Percentiles rank a stretch among this genome's conserved stretches.
Conservation (phyloP, 2,797 vertebrate species). For the Gymnoscopelus braueri region DNA sequence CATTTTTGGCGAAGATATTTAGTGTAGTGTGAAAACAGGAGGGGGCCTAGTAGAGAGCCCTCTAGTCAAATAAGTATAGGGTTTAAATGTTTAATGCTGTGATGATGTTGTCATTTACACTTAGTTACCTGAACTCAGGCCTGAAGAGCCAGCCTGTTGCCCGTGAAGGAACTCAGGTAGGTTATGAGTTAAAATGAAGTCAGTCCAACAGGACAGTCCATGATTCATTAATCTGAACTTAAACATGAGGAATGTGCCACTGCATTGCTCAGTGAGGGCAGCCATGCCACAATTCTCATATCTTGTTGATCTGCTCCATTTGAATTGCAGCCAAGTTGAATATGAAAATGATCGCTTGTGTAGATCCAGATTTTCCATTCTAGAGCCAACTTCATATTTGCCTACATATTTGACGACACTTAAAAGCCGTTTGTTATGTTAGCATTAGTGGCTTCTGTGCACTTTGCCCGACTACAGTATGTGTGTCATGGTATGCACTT, state of each 20-base stretch:
- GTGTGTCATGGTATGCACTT: neutral
- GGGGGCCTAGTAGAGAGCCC: too few relatives aligned
- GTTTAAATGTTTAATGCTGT: neutral
- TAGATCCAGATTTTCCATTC: conserved; percentile 31
- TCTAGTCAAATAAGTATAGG: too few relatives aligned
- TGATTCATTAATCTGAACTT: conserved; percentile 68
- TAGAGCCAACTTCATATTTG: conserved; percentile 11
- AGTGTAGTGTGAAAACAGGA: too few relatives aligned
- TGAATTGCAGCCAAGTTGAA: conserved; percentile 32
- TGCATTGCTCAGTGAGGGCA: conserved; percentile 21
- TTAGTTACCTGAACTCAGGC: conserved; percentile 79
- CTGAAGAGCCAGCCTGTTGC: conserved; percentile 62
- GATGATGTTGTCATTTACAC: conserved; percentile 5
- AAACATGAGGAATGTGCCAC: conserved; percentile 56
- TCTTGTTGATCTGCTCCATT: conserved; percentile 10
- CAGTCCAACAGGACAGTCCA: conserved; percentile 26
- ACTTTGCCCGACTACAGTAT: neutral
- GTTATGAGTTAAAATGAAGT: conserved; percentile 35
- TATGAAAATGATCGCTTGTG: conserved; percentile 27
- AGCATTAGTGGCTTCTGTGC: conserved; percentile 12
- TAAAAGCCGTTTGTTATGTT: neutral
- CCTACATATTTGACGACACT: neutral
- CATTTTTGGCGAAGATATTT: too few relatives aligned
- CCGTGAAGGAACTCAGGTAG: conserved; percentile 76
- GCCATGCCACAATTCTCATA: conserved; percentile 16